These are phyloP conservation scores for Crenichthys baileyi DNA, from an alignment of 2,797 vertebrate species.

Conservation along the genomic window DNA sequence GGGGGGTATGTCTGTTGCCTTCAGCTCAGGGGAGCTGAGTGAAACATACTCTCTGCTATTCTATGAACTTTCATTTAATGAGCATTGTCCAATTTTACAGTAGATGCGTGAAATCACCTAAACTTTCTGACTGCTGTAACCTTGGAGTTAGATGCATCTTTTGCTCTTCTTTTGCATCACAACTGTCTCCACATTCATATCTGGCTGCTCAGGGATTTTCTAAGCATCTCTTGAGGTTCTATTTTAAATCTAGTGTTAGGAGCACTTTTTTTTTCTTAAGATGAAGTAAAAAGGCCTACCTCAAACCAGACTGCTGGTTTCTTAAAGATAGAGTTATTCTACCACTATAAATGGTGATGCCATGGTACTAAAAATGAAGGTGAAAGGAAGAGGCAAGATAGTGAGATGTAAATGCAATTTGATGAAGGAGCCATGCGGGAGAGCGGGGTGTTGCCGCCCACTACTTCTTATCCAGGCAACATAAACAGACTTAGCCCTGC, in stretches of 20 bases:
- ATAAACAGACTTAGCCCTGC: neutral
- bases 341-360: constrained; percentile 35
- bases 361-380: constrained; percentile 37
- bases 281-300: constrained; percentile 8
- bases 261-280: neutral
- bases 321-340: constrained; percentile 31
- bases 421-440: constrained; percentile 22
- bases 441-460: neutral
- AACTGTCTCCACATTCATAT: constrained; percentile 26
- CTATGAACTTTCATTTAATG: constrained; percentile 46
- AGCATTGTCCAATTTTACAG: constrained; percentile 41
- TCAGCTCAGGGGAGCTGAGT: constrained; percentile 21
- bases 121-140: constrained; percentile 51
- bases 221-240: constrained; percentile 10
- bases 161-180: constrained; percentile 26
- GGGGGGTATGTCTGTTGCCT: constrained; percentile 23
- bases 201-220: constrained; percentile 40
- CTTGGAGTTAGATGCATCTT: no score
- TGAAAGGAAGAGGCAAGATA: constrained; percentile 14
- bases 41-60: constrained; percentile 27
- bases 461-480: neutral
- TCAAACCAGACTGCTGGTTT: constrained; percentile 49
- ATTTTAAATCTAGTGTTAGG: constrained; percentile 10
- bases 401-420: constrained; percentile 10
- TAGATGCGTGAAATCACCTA: constrained; percentile 54